These are phyloP conservation scores for Tympanuchus pallidicinctus DNA, from an alignment of 2,113 vertebrate genomes.

Conservation along the genomic window DNA sequence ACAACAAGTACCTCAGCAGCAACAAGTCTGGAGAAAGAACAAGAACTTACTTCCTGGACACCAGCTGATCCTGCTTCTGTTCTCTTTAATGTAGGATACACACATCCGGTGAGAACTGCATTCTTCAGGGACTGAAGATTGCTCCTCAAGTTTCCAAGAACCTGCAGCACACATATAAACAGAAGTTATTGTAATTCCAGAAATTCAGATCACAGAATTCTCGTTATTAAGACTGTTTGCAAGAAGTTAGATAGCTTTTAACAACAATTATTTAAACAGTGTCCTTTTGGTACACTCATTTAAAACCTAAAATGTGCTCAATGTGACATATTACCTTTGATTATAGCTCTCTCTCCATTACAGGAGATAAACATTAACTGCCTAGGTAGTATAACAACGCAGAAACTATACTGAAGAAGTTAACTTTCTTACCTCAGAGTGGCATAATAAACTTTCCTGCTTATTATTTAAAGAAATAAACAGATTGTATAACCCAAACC, in stretches of 20 bases:
- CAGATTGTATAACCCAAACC: neutral
- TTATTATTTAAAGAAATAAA: neutral
- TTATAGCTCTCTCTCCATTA: neutral
- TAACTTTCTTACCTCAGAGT: neutral
- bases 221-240: neutral
- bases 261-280: neutral
- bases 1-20: neutral
- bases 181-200: slow-evolving; percentile 38
- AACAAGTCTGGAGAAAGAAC: neutral
- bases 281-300: neutral
- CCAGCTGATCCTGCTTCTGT: neutral
- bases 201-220: slow-evolving; percentile 2
- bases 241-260: slow-evolving; percentile 23
- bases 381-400: neutral
- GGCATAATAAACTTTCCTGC: neutral
- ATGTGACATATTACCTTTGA: neutral
- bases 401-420: neutral
- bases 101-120: neutral
- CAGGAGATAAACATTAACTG: slow-evolving; percentile 1
- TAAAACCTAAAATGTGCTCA: neutral
- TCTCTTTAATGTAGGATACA: neutral
- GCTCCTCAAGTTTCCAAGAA: slow-evolving; percentile 37
- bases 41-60: slow-evolving; percentile 23
- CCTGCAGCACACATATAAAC: slow-evolving; percentile 16
- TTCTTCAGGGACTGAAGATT: accelerated